Evolutionary conservation across 2,888 invertebrate species (phyloP).

Genomic region (Gymnosoma rotundatum): DNA sequence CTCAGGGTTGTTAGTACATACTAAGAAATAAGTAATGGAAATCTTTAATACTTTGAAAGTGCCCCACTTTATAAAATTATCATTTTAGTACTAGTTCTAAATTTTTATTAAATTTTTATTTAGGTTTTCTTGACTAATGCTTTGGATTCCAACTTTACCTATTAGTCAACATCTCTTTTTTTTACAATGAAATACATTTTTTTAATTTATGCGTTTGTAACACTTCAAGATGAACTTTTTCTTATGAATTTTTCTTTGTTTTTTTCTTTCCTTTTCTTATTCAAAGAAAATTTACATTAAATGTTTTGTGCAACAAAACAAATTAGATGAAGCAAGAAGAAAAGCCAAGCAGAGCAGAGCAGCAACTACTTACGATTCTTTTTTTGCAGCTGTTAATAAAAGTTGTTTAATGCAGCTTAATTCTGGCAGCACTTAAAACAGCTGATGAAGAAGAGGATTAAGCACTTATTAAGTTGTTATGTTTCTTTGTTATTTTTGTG

Average conservation of each 20-base stretch:
- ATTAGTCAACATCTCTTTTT: conserved; percentile 11
- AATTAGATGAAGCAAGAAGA: conserved; percentile 16
- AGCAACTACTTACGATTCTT: conserved; percentile 19
- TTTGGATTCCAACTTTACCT: neutral
- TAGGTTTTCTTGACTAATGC: no score
- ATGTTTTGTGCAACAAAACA: conserved; percentile 26
- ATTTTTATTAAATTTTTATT: no score
- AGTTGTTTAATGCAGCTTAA: neutral
- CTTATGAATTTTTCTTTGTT: conserved; percentile 26
- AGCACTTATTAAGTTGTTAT: neutral
- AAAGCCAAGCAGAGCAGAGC: neutral
- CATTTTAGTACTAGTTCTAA: no score
- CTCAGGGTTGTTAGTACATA: no score
- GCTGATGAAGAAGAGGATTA: neutral
- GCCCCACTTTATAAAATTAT: no score
- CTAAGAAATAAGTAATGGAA: no score
- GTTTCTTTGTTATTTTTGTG: neutral
- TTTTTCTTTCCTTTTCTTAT: neutral
- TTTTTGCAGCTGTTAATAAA: neutral
- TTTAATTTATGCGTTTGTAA: conserved; percentile 64
- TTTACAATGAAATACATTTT: neutral
- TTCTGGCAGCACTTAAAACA: neutral
- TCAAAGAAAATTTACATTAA: conserved; percentile 41
- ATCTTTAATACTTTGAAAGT: no score
- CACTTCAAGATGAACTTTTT: conserved; percentile 49